Evolutionary conservation across 2,113 vertebrate species (phyloP).

Genomic region (Micronycteris hirsuta): DNA sequence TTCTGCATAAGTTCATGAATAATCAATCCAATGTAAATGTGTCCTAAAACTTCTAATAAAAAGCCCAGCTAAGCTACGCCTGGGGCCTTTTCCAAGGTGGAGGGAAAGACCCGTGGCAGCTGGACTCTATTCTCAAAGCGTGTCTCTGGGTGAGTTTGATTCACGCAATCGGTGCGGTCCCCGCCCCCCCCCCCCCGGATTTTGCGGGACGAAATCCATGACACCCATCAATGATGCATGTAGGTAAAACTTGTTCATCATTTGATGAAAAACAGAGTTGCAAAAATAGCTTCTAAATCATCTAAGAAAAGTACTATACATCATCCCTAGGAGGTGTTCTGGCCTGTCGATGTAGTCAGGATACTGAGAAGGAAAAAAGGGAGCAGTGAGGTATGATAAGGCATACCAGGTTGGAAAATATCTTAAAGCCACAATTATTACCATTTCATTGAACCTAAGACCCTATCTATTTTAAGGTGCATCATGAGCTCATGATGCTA

Average conservation of each 20-base stretch:
- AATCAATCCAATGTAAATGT: too few species aligned
- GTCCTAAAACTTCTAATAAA: too few species aligned
- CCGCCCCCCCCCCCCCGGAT: too few species aligned
- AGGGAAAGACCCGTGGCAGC: too few species aligned
- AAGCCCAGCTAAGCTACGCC: too few species aligned
- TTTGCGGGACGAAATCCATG: too few species aligned
- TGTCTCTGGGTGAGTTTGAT: too few species aligned
- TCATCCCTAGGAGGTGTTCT: not conserved
- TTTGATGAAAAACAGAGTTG: not conserved
- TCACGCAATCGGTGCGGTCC: too few species aligned
- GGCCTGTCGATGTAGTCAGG: not conserved
- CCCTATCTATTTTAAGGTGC: not conserved
- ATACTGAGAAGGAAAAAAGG: not conserved
- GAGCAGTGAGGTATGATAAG: not conserved
- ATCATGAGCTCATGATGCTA: not conserved
- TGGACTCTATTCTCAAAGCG: too few species aligned
- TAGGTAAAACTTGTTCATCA: not conserved
- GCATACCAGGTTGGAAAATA: not conserved
- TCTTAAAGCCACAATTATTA: not conserved
- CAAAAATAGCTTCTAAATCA: not conserved
- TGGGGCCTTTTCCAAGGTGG: too few species aligned
- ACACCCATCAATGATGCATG: not conserved
- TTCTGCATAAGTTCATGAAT: too few species aligned
- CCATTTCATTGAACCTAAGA: not conserved
- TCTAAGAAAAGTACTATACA: not conserved